Base-by-base conservation (phyloP, 2,113 vertebrate genomes). In the Tenrec ecaudatus region DNA sequence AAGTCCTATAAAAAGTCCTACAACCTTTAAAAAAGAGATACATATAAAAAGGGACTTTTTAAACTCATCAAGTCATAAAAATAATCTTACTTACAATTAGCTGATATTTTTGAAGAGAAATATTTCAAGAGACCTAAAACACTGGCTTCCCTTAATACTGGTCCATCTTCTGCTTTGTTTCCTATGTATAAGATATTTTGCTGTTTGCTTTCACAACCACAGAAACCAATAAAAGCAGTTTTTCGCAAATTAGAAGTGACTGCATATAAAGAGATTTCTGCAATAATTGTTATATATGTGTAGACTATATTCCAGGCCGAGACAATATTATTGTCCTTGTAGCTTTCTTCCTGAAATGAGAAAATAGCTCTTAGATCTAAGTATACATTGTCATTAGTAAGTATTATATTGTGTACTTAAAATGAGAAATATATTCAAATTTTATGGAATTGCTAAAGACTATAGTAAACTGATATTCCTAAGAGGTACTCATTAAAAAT, bases 91-190 rank as follows among this genome's bases (percentile, higher is more conserved):
- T 97, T 96, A 96, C 90, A 95, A 6, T 96, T 75, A 60, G 6
- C 64, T 71, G 88, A 82, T 64, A 73, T 83, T 84, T 91, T 94
- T 89, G 96, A 96, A 91, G 95, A 71, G 27, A 33, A 27, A 27
- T 94, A 97, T 23, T 82, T 31, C 77, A 98, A 94, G 97, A 98
- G 84, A 73, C 95, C 58, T 88, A 95, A 95, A 95, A 97, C 92
- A 57, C 73, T 93, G 93, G 40, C 12, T 79, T 69, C 80, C 86
- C 6, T 94, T 82, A 96, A 36, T 81, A 96, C 40, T 93, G 33
- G 40, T 27, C 83, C 25, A 75, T 92, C 40, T 86, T 85, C 47
- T 47, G 86, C 68, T 82, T 79, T 89, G 53, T 2, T 77, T 19
- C 33, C 73, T 8, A 9, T 9, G 14, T 2, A 7, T 9, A 53